phyloP scores from a whole-genome alignment of 2,797 vertebrate species.

The Rousettus madagascariensis region DNA sequence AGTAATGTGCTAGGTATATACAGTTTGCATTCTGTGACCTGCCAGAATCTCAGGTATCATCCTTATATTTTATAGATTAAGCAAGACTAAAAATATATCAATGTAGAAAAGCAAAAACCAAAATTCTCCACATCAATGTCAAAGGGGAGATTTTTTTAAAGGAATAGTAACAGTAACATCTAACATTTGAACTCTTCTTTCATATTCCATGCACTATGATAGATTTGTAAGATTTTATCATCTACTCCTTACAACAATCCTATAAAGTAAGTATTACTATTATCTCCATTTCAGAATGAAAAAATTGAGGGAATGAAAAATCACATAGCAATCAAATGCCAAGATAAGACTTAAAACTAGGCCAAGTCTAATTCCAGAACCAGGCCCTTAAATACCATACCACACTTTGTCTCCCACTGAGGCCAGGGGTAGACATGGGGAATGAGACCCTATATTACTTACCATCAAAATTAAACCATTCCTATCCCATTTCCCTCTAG shows the following conservation, averaged over 20 bases:
- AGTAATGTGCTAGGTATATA: background rate
- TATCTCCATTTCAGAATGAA: conserved; percentile 33
- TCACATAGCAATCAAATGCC: background rate
- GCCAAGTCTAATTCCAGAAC: conserved; percentile 13
- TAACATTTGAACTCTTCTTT: conserved; percentile 27
- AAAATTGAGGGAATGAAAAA: conserved; percentile 17
- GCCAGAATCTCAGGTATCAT: conserved; percentile 1
- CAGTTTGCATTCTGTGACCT: background rate
- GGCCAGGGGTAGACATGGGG: background rate
- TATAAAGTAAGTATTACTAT: background rate
- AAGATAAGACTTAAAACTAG: conserved; percentile 42
- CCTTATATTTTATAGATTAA: background rate
- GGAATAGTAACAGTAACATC: background rate
- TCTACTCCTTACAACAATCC: conserved; percentile 37
- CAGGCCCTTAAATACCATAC: background rate
- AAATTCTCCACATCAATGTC: background rate
- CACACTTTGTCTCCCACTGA: background rate
- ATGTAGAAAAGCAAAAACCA: conserved; percentile 15
- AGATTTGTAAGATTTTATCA: background rate
- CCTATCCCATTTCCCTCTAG: background rate
- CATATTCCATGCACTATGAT: background rate
- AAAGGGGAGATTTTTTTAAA: background rate
- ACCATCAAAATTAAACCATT: conserved; percentile 53
- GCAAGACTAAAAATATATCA: conserved; percentile 26
- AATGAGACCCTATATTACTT: background rate